Evolutionary conservation across 2,888 invertebrate species (phyloP), one percentile per base, ranked within the genome.

Genomic region (Lycia hirtaria): DNA sequence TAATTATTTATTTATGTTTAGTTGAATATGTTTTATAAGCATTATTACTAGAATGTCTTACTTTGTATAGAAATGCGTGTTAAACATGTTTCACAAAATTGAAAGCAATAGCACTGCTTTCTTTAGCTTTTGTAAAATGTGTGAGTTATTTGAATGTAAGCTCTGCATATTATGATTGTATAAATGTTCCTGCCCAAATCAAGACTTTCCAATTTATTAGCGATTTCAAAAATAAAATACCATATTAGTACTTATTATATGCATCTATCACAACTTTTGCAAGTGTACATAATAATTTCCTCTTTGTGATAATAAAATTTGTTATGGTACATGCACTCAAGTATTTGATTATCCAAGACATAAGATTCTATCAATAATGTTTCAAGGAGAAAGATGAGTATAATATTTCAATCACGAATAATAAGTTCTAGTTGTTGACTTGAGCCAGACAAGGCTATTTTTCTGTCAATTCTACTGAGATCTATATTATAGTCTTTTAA

Each of bases 101-200:
- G 38, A 49, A 60, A 56, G 41, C 60, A 62, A 55, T 60, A 57
- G 56, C 56, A 62, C 58, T 51, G 56, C 60, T 60, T 60, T 50
- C 33, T 60, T 48, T 20, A 48, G 22, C 37, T 44, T 47, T 44
- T 48, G 44, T 50, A 44, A 30, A 20, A 17, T 30, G 17, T 50
- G 35, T 59, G 47, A 33, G 37, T 52, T 47, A 17, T 24, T 20
- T 48, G 20, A 38, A 37, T 53, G 28, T 53, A 50, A 44, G 56
- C 32, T 56, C 26, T 38, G 50, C 22, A 32, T 52, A 49, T 20
- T 33, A 43, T 51, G 14, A 33, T 22, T 50, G 14, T 40, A 14
- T 32, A 30, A 41, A 30, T 50, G 12, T 37, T 38, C n/a, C 14
- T 33, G 15, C 10, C 1, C 19, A 22, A 15, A 24, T 24, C 4